Conservation (phyloP, 2,888 invertebrate species). For the Callinectes sapidus region DNA sequence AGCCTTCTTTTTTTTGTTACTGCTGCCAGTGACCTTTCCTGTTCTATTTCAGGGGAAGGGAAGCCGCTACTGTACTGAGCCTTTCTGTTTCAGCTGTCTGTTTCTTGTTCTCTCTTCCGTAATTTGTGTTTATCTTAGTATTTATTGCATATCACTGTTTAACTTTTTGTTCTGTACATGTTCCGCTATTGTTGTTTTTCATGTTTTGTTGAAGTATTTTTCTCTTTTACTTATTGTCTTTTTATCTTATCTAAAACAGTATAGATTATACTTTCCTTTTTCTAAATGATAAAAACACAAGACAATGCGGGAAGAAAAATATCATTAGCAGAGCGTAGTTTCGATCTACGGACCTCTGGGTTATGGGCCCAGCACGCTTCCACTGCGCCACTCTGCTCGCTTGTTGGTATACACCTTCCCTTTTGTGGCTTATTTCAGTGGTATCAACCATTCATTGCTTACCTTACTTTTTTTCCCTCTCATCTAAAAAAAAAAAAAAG, state of each 20-base stretch:
- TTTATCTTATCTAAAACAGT: not conserved
- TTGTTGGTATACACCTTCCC: no score
- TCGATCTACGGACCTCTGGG: slow-evolving; percentile 64
- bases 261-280: not conserved
- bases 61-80: not conserved
- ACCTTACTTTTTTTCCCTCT: not conserved
- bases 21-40: not conserved
- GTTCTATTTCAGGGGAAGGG: not conserved
- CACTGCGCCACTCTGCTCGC: slow-evolving; percentile 61
- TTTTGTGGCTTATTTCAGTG: no score
- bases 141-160: not conserved
- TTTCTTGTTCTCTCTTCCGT: not conserved
- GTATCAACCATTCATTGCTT: no score
- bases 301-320: not conserved
- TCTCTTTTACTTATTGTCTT: not conserved
- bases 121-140: not conserved
- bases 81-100: not conserved
- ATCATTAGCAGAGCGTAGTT: slow-evolving; percentile 59
- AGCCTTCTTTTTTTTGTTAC: not conserved
- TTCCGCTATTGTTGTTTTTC: not conserved
- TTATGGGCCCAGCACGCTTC: slow-evolving; percentile 64
- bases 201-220: not conserved
- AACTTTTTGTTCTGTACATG: no score
- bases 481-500: no score
- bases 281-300: not conserved